Base-by-base conservation (phyloP, 2,797 vertebrate genomes). In the Acanthiza pusilla region DNA sequence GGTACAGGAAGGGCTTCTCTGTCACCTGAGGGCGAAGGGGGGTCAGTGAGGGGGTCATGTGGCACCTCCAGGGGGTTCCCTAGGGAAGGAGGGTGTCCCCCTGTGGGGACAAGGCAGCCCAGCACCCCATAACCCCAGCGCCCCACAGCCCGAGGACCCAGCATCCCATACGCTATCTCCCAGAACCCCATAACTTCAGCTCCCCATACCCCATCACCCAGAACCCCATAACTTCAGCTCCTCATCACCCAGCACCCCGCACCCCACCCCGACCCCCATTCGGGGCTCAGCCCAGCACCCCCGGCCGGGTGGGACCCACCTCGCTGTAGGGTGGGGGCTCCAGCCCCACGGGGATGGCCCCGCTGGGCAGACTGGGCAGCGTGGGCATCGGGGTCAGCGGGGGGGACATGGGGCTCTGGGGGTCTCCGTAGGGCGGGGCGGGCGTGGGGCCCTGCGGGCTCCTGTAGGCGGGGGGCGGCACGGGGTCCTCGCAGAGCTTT, bases 241-340 rank as follows among this genome's bases (percentile, higher is more conserved):
- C 43, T 17, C 19, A 9, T 3, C 16, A 67, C 23, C 19, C 40
- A 17, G 8, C 32, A 42, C 54, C 40, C 9, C 25, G 7, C 7
- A 53, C 5, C 11, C 16, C 29, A 20, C n/a, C 13, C 60, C 8
- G 4, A 21, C 7, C 16, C 50, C 18, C 25, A 14, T 1, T 2
- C 45, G 19, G 14, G 18, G 16, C 54, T 36, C 61, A 38, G 32
- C 34, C 36, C 62, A 79, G 32, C 19, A 23, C 58, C 60, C 53
- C 8, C 7, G 11, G 9, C 25, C 7, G 3, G 27, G 8, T 21
- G 11, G 62, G 11, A 80, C 96, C 26, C 88, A 96, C 96, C 91
- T 96, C 95, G 9, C 89, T 94, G 40, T 96, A 95, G 58, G 91
- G 86, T 5, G 95, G 96, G 17, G 96, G 96, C 30, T 93, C 91